Conservation (phyloP, 2,888 invertebrate genomes). For the Apantesis nais region DNA sequence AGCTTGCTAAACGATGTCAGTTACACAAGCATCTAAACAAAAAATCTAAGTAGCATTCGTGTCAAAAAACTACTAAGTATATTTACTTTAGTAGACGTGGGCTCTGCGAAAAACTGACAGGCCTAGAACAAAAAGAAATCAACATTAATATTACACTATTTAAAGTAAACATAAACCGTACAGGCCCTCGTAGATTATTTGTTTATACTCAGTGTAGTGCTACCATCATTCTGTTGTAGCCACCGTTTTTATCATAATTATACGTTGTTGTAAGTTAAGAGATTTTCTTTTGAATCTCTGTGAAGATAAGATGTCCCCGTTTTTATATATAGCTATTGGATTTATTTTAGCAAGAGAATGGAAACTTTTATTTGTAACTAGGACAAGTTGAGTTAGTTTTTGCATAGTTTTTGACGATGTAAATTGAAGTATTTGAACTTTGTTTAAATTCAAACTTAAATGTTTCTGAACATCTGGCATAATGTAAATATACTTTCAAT, state of each 20-base stretch:
- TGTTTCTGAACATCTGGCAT: not conserved
- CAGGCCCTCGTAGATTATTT: slow-evolving; percentile 12
- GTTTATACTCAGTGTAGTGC: slow-evolving; percentile 18
- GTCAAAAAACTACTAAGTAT: slow-evolving; percentile 24
- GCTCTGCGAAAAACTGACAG: slow-evolving; percentile 27
- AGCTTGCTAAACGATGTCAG: slow-evolving; percentile 8
- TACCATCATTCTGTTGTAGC: slow-evolving; percentile 37
- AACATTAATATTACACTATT: slow-evolving; percentile 13
- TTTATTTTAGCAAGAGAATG: slow-evolving; percentile 18
- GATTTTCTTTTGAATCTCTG: slow-evolving; percentile 40
- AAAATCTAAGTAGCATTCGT: slow-evolving; percentile 25
- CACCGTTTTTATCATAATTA: slow-evolving; percentile 35
- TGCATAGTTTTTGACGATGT: not conserved
- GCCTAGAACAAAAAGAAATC: slow-evolving; percentile 28
- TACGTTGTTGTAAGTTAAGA: slow-evolving; percentile 25
- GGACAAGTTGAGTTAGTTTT: not conserved
- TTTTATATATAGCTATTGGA: slow-evolving; percentile 16
- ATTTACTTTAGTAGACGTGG: slow-evolving; percentile 29
- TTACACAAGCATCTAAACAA: slow-evolving; percentile 28
- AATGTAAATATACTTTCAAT: not conserved
- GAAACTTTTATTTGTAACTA: not conserved
- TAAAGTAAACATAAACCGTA: slow-evolving; percentile 3
- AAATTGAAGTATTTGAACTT: not conserved
- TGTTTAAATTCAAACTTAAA: not conserved
- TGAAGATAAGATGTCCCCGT: slow-evolving; percentile 23